Percentiles rank a stretch among this genome's conserved stretches.
Evolutionary conservation across 2,888 invertebrate genomes (phyloP).

Genomic region (Pterostichus madidus): DNA sequence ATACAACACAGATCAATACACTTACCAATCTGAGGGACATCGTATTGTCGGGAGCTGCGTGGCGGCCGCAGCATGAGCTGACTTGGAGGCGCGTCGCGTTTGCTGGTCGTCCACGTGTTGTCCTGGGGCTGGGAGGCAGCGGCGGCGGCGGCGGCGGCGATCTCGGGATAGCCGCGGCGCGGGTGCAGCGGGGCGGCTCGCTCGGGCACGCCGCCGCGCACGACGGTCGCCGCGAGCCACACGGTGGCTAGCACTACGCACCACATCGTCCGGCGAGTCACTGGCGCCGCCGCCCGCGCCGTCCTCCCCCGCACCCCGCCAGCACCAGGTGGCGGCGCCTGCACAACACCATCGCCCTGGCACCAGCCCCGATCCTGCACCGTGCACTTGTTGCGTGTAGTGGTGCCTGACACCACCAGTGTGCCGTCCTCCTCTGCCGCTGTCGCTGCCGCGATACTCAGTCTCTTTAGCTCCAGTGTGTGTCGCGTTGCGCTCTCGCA

Average conservation of each 20-base stretch:
- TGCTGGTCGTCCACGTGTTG: slow-evolving; percentile 70
- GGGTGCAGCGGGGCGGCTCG: slow-evolving; percentile 70
- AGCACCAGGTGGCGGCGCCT: slow-evolving; percentile 35
- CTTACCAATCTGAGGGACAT: slow-evolving; percentile 92
- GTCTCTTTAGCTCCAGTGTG: slow-evolving; percentile 16
- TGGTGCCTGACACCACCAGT: slow-evolving; percentile 71
- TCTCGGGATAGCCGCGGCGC: slow-evolving; percentile 75
- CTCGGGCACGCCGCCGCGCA: slow-evolving; percentile 57
- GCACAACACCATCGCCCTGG: slow-evolving; percentile 73
- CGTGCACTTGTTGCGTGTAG: slow-evolving; percentile 75
- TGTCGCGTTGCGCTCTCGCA: slow-evolving; percentile 25
- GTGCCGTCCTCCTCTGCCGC: slow-evolving; percentile 4
- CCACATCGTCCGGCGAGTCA: slow-evolving; percentile 73
- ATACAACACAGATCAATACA: slow-evolving; percentile 66
- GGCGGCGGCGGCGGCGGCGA: slow-evolving; percentile 73
- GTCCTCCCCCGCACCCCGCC: slow-evolving; percentile 60
- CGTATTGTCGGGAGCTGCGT: slow-evolving; percentile 88
- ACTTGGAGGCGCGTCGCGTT: slow-evolving; percentile 73
- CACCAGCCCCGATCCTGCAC: slow-evolving; percentile 71
- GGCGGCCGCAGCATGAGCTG: slow-evolving; percentile 89
- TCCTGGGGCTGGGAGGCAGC: slow-evolving; percentile 73
- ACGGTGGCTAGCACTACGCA: slow-evolving; percentile 75
- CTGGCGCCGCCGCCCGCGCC: slow-evolving; percentile 52
- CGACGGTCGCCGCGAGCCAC: slow-evolving; percentile 73
- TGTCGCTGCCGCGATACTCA: slow-evolving; percentile 1